Evolutionary conservation across 2,888 invertebrate genomes (phyloP), one percentile per base, ranked within the genome.

Genomic region (Caradrina clavipalpis): DNA sequence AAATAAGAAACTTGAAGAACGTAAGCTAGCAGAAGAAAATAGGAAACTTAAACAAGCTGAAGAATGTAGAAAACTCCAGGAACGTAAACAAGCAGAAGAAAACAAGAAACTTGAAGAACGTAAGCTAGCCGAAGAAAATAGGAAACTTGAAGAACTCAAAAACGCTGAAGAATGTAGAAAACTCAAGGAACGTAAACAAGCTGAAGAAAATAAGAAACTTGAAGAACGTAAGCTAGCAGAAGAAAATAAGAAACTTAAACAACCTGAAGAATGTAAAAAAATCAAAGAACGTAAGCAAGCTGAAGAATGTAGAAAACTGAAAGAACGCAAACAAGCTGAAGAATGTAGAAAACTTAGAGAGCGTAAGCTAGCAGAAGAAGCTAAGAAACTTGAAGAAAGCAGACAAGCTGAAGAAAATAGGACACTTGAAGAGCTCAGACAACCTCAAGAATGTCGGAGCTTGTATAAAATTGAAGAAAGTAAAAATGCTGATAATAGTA

Each of bases 271-370:
- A 50, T 17, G 11, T 21, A 31, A 0, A n/a, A 17, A 26, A 17
- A 0, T 11, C 0, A 7, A 49, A 54, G 51, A 57, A 47, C 22
- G 17, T 0, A 45, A 26, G 15, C 39, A 21, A 47, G 1, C 1
- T n/a, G 68, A 55, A 55, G 58, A 61, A 39, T 22, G 17, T 11
- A 26, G 13, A 51, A 39, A 26, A 49, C 21, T 21, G 26, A 51
- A 62, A 8, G 64, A 64, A 11, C 6, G 1, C 21, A 53, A 2
- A n/a, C 51, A 15, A 35, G 10, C 7, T 17, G 55, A 62, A 42
- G 69, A 71, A 71, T 47, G 11, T 8, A 19, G 17, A 51, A 47
- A 21, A 49, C 21, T 21, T 39, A 51, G 57, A 11, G 56, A 62
- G 7, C 6, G 17, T 0, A 35, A 26, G n/a, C 39, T 21, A 47